Percentiles rank a stretch among this genome's conserved stretches.
Conservation (phyloP, 1,140 invertebrate species). For the Holcopasites calliopsidis region DNA sequence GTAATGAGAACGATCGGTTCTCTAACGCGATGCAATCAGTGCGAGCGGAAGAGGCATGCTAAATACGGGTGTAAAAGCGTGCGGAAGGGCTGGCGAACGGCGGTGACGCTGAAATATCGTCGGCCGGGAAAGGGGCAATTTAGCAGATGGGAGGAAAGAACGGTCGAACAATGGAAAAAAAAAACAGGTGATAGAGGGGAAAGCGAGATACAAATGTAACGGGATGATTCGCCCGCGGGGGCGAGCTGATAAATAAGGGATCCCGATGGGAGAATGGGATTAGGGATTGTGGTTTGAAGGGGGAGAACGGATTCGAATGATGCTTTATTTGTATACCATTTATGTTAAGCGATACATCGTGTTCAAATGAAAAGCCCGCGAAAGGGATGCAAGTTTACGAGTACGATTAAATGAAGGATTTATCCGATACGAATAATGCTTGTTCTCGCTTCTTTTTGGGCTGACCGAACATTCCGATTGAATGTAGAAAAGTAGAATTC, state of each 20-base stretch:
- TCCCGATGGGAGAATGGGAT: background rate
- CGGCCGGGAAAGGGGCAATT: background rate
- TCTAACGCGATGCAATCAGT: constrained; percentile 14
- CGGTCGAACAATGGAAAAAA: background rate
- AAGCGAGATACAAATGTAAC: background rate
- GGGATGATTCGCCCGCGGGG: background rate
- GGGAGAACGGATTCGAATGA: too few relatives aligned
- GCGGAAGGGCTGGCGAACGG: background rate
- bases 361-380: too few relatives aligned
- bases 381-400: too few relatives aligned
- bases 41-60: background rate
- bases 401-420: too few relatives aligned
- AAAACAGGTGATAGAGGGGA: too few relatives aligned
- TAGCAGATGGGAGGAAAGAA: background rate
- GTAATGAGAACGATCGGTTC: constrained; percentile 21
- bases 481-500: too few relatives aligned
- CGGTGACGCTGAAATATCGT: background rate
- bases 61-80: background rate
- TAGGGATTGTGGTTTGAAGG: too few relatives aligned
- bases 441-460: too few relatives aligned
- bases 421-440: too few relatives aligned
- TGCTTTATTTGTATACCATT: too few relatives aligned
- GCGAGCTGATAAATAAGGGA: background rate
- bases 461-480: too few relatives aligned
- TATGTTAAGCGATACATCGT: too few relatives aligned